These are phyloP conservation scores for Paramormyrops kingsleyae DNA, from an alignment of 2,113 vertebrate species.

Conservation along the genomic window DNA sequence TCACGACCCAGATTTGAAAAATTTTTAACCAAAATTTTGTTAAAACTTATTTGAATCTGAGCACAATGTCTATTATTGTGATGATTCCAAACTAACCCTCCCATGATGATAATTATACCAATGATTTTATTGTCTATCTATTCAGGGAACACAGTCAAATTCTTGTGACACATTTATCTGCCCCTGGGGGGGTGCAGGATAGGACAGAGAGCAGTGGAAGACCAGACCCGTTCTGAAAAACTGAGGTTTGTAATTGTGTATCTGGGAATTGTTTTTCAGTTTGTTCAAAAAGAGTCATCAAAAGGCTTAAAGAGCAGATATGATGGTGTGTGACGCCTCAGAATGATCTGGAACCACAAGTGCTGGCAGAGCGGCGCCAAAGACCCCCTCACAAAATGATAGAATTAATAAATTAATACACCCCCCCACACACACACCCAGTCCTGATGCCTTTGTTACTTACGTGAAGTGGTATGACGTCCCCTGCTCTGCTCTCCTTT, in stretches of 20 bases:
- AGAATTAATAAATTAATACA: not conserved
- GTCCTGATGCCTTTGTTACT: not conserved
- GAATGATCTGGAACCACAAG: not conserved
- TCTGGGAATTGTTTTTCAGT: not conserved
- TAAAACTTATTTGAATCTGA: not conserved
- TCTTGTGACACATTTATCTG: not conserved
- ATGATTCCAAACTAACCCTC: not conserved
- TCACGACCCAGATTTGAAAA: not conserved
- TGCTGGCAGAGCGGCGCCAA: not conserved
- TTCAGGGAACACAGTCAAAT: not conserved
- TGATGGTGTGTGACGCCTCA: not conserved
- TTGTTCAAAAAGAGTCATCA: too few relatives aligned
- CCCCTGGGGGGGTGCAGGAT: not conserved
- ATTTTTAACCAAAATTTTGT: not conserved
- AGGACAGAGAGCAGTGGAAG: not conserved
- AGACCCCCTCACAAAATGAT: too few relatives aligned
- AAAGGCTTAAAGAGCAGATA: not conserved
- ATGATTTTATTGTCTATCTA: not conserved
- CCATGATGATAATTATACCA: not conserved
- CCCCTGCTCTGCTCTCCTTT: not conserved
- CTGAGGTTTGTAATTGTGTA: not conserved
- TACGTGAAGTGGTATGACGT: not conserved
- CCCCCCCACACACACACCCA: not conserved
- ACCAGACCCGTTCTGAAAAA: not conserved
- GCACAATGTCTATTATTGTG: not conserved